phyloP scores from a whole-genome alignment of 2,797 vertebrate species.

The Lacerta agilis region DNA sequence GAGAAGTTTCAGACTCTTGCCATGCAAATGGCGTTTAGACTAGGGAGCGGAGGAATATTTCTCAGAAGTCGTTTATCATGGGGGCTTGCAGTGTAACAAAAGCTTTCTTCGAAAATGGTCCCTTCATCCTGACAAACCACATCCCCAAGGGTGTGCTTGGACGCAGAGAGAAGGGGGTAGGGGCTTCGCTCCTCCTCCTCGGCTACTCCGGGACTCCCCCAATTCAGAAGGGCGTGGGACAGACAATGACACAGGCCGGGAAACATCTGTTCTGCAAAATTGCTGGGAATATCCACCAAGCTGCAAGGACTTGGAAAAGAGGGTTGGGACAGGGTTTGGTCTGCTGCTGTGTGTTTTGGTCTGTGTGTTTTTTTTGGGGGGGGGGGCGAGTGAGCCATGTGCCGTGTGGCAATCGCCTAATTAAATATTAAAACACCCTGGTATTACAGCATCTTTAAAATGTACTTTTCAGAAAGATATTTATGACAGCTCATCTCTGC shows the following conservation, averaged over 20 bases:
- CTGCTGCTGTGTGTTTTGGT: not conserved
- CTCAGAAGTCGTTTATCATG: slow-evolving; percentile 7
- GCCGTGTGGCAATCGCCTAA: slow-evolving; percentile 28
- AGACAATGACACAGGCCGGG: not conserved
- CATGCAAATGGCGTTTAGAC: slow-evolving; percentile 1
- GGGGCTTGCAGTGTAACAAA: not conserved
- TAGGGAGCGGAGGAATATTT: not conserved
- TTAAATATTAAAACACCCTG: slow-evolving; percentile 26
- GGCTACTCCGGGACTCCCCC: not conserved
- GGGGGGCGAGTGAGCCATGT: not conserved
- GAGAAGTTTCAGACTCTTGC: not conserved
- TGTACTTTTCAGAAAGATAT: slow-evolving; percentile 29
- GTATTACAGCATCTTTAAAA: slow-evolving; percentile 20
- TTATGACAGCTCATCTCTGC: slow-evolving; percentile 25
- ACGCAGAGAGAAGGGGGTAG: not conserved
- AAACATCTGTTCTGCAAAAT: slow-evolving; percentile 4
- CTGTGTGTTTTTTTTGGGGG: not conserved
- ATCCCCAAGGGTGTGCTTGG: slow-evolving; percentile 9
- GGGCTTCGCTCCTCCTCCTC: not conserved
- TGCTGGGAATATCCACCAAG: not conserved
- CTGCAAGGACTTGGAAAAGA: not conserved
- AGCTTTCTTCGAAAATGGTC: not conserved
- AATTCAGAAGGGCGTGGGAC: not conserved
- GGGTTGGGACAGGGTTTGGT: not conserved
- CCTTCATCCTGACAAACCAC: not conserved